Conservation (phyloP, 2,888 invertebrate genomes). For the Drosophila multiciliata region DNA sequence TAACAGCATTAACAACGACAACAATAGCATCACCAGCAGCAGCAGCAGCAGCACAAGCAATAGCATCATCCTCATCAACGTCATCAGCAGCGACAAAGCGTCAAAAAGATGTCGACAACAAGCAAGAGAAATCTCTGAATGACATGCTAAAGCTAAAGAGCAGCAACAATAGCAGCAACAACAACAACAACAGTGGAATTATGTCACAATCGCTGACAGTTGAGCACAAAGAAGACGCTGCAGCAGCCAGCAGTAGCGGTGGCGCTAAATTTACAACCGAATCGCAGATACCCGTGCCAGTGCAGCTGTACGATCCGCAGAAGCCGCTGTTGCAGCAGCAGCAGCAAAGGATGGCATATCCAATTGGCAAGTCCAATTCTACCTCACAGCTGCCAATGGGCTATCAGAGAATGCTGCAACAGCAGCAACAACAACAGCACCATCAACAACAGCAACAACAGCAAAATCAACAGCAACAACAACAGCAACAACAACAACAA, state of each 20-base stretch:
- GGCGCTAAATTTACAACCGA: conserved; percentile 58
- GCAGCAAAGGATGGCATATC: conserved; percentile 70
- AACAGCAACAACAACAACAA: conserved; percentile 63
- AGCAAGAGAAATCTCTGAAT: conserved; percentile 84
- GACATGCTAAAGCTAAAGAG: conserved; percentile 83
- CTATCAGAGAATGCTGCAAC: conserved; percentile 77
- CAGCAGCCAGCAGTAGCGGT: conserved; percentile 47
- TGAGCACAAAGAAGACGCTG: conserved; percentile 66
- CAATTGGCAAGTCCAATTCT: conserved; percentile 83
- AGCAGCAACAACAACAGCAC: conserved; percentile 67
- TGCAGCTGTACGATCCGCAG: conserved; percentile 70
- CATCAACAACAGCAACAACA: conserved; percentile 52
- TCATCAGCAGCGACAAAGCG: conserved; percentile 75
- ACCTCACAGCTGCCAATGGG: conserved; percentile 83
- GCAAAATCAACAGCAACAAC: conserved; percentile 46
- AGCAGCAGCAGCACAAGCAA: conserved; percentile 18
- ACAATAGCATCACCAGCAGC: conserved; percentile 33
- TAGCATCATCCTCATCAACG: conserved; percentile 17
- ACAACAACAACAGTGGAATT: conserved; percentile 49
- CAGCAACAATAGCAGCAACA: conserved; percentile 51
- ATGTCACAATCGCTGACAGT: conserved; percentile 58
- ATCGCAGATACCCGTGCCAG: conserved; percentile 76
- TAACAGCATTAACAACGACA: conserved; percentile 24
- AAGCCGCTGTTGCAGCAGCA: conserved; percentile 65
- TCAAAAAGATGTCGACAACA: conserved; percentile 85